Base-by-base conservation (phyloP, 2,113 vertebrate species). In the Pollachius pollachius region DNA sequence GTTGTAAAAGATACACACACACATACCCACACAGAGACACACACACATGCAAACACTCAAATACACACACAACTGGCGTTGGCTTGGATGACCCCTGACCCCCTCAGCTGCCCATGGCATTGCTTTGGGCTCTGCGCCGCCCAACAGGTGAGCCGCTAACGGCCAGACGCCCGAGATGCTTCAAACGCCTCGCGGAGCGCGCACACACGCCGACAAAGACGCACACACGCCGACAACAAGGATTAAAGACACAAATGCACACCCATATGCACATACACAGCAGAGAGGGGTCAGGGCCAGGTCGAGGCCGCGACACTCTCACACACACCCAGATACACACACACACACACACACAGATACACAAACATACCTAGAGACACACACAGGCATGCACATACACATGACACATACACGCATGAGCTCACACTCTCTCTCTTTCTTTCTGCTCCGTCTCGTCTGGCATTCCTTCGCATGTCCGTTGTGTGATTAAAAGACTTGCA, bases 401-500 rank as follows among this genome's bases (percentile, higher is more conserved):
- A 69, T 3, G 23, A 30, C 17, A n/a, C 62, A 62, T 58, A 30
- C 62, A 56, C 63, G 62, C 59, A 71, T 21, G 15, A 76, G 74
- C 81, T 41, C 37, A 9, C 37, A 9, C 37, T 41, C 37, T 41
- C 37, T 41, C 37, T 41, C 37, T 37, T 37, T 41, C 37, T 41
- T 41, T 41, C 37, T 41, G 3, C 5, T 41, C 5, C 82, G 74
- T 65, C 65, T 62, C 9, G 37, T 7, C 37, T 7, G 9, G 70
- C 80, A 83, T 84, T 84, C 76, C 75, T 70, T 68, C 76, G 62
- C 69, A 77, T 76, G 78, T 75, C 76, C 67, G 72, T 81, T 85
- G 84, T 76, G 77, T 84, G 84, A 84, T 89, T 86, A 87, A 88
- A 88, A 81, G 76, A 72, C 77, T 84, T 0, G 34, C 77, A 82